Base-by-base conservation (phyloP, 2,797 vertebrate species). In the Rhincodon typus region DNA sequence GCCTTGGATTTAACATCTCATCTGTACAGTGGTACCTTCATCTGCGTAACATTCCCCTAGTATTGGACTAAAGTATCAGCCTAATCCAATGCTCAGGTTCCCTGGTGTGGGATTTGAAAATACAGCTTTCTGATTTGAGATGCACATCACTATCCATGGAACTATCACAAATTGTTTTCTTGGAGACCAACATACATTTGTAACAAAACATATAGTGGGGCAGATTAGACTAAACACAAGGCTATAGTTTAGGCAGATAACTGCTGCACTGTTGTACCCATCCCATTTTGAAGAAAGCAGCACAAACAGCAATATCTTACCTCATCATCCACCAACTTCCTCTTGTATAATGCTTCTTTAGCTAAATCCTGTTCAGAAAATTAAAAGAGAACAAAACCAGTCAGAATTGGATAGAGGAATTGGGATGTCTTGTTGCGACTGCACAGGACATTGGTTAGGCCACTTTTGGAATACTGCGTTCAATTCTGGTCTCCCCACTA, bases 261-360 rank as follows among this genome's bases (percentile, higher is more conserved):
- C 6, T 91, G 62, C 57, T 34, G 53, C 15, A 5, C 53, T 62
- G 27, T 17, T 57, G 27, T 30, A 62, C 25, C 34, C 4, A 19
- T 46, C 82, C 82, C 38, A 17, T 46, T 25, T 17, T 30, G 23
- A 38, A 57, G 1, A 53, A 46, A 70, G 34, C 17, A 88, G 62
- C 67, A 21, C 15, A 19, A 57, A 21, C 34, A 25, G 8, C 42
- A 19, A 3, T 0, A 62, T 30, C 96, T 96, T 95, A 99, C 98
- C 98, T 99, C 99, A 0, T 66, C 97, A 96, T 98, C 98, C 17
- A 99, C 98, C 97, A 99, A 97, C 97, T 98, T 99, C 96, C 98
- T 95, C 96, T 98, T 97, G 95, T 98, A 98, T 25, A 99, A 97
- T 0, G 98, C 98, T 94, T 99, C 98, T 97, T 98, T 99, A 34